phyloP scores from a whole-genome alignment of 2,797 vertebrate species.

The Danio aesculapii region DNA sequence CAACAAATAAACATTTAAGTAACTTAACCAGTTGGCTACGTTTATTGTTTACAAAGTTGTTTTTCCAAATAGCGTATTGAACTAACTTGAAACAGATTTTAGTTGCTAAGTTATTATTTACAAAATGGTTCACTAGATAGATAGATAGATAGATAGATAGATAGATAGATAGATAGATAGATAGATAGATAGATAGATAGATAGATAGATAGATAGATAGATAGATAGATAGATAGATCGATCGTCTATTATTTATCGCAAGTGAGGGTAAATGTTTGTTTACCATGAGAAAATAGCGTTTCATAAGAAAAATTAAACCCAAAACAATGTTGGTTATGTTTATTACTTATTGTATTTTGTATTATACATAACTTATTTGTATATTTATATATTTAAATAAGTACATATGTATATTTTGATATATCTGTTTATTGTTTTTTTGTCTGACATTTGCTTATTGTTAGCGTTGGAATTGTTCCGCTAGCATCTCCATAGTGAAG shows the following conservation, averaged over 20 bases:
- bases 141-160: not conserved
- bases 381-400: not conserved
- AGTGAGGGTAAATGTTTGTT: not conserved
- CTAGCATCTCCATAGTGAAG: not conserved
- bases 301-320: not conserved
- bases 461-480: not conserved
- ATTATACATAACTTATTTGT: not conserved
- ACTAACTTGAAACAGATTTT: not conserved
- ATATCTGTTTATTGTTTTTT: not conserved
- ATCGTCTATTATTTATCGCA: no score
- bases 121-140: not conserved
- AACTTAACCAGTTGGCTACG: not conserved
- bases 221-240: no score
- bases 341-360: not conserved
- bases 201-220: no score
- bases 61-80: not conserved
- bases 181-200: not conserved
- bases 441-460: not conserved
- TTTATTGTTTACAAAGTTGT: not conserved
- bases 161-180: not conserved
- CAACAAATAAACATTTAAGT: not conserved
- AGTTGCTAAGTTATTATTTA: not conserved
- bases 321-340: not conserved
- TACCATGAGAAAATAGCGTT: not conserved
- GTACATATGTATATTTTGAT: not conserved